phyloP scores from a whole-genome alignment of 2,113 vertebrate genomes.

The Rhabdornis inornatus region DNA sequence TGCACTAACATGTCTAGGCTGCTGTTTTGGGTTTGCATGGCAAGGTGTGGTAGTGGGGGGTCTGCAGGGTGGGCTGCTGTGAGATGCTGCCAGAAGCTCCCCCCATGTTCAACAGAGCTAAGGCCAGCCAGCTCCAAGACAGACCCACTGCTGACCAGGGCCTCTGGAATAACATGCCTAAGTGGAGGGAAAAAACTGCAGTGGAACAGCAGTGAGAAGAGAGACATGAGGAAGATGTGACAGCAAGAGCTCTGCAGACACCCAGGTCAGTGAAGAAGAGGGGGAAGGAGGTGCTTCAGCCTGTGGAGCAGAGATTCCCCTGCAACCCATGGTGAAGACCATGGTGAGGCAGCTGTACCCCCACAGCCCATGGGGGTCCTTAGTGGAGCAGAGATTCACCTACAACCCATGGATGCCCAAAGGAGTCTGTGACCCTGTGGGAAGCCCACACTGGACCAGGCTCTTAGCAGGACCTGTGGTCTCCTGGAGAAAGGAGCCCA shows the following conservation, averaged over 20 bases:
- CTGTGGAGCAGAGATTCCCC: background rate
- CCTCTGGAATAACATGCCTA: background rate
- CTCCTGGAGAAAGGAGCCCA: background rate
- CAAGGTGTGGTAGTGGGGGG: background rate
- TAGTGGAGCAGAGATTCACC: background rate
- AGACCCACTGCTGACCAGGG: background rate
- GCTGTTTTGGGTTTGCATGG: background rate
- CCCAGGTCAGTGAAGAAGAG: background rate
- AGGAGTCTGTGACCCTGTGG: background rate
- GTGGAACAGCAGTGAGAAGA: background rate
- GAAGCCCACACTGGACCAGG: background rate
- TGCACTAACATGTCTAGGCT: background rate
- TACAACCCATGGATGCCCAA: background rate
- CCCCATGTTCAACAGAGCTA: background rate
- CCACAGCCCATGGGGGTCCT: accelerated
- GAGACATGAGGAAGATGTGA: background rate
- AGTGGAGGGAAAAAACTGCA: background rate
- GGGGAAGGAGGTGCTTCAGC: background rate
- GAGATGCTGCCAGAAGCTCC: background rate
- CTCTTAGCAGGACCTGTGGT: background rate
- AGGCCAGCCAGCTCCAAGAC: background rate
- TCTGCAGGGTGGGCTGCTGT: background rate
- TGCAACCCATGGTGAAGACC: accelerated
- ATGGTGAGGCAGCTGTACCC: accelerated
- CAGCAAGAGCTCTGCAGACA: background rate